A percentile compares a stretch with the other conserved stretches of the same genome.
Evolutionary conservation across 2,888 invertebrate species (phyloP).

Genomic region (Athalia rosae): DNA sequence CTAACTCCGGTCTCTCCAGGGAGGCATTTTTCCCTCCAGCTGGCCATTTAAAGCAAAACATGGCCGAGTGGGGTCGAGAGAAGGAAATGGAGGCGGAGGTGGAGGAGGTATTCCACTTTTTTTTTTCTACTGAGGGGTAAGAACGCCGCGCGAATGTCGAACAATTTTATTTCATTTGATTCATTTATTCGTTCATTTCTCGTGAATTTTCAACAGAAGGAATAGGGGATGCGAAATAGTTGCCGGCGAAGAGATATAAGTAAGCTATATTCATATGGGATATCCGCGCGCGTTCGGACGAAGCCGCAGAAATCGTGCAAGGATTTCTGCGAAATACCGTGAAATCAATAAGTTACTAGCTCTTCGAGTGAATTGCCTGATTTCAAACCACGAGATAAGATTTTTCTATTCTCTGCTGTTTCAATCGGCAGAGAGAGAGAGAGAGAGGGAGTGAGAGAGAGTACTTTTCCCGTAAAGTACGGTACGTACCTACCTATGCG

Average conservation of each 20-base stretch:
- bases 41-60: constrained; percentile 45
- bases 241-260: no score
- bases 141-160: constrained; percentile 12
- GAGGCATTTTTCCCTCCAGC: constrained; percentile 45
- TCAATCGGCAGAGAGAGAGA: background rate
- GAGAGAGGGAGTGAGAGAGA: background rate
- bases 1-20: constrained; percentile 50
- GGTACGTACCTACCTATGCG: background rate
- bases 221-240: no score
- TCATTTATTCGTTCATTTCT: background rate
- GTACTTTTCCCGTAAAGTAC: background rate
- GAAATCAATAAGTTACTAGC: constrained; percentile 20
- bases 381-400: constrained; percentile 10
- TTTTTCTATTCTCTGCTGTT: background rate
- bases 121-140: background rate
- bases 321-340: constrained; percentile 3
- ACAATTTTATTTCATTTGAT: constrained; percentile 5
- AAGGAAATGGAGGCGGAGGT: constrained; percentile 18
- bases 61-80: constrained; percentile 3
- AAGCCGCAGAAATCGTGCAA: background rate
- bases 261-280: no score
- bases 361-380: constrained; percentile 9
- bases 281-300: no score
- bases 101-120: background rate
- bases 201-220: no score